A percentile compares a stretch with the other conserved stretches of the same genome.
These are phyloP conservation scores for Sternarchorhynchus goeldii DNA, from an alignment of 2,797 vertebrate genomes.

Conservation along the genomic window DNA sequence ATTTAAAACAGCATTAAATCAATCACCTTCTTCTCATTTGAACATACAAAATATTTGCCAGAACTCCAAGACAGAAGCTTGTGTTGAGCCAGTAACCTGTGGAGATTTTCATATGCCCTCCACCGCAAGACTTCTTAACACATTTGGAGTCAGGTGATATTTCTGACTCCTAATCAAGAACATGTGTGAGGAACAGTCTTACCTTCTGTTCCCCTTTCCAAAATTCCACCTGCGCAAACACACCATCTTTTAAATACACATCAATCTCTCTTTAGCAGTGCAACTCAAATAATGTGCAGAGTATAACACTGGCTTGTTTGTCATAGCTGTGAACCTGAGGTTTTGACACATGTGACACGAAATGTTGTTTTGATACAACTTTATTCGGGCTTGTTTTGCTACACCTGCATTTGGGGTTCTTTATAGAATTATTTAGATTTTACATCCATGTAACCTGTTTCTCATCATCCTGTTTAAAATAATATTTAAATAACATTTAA, in stretches of 20 bases:
- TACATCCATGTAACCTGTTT: too few species aligned
- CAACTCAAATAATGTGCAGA: conserved; percentile 23
- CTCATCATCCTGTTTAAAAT: too few species aligned
- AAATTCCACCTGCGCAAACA: conserved; percentile 46
- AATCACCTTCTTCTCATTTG: not conserved
- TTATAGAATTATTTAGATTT: too few species aligned
- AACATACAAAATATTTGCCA: not conserved
- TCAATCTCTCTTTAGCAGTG: conserved; percentile 29
- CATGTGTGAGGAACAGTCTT: conserved; percentile 36
- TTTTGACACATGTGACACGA: too few species aligned
- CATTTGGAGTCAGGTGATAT: conserved; percentile 44
- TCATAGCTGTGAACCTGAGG: too few species aligned
- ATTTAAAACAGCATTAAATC: too few species aligned
- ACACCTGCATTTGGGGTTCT: too few species aligned
- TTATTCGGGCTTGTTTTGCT: too few species aligned
- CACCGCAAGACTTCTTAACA: conserved; percentile 32
- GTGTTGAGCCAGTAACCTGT: conserved; percentile 17
- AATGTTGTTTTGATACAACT: too few species aligned
- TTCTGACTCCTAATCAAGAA: conserved; percentile 44
- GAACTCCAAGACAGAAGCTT: not conserved
- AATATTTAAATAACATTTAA: too few species aligned
- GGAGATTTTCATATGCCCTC: conserved; percentile 37
- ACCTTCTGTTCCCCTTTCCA: conserved; percentile 37
- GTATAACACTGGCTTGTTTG: too few species aligned
- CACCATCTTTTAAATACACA: conserved; percentile 33